Evolutionary conservation across 2,888 invertebrate genomes (phyloP), one percentile per base, ranked within the genome.

Genomic region (Coleophora flavipennella): DNA sequence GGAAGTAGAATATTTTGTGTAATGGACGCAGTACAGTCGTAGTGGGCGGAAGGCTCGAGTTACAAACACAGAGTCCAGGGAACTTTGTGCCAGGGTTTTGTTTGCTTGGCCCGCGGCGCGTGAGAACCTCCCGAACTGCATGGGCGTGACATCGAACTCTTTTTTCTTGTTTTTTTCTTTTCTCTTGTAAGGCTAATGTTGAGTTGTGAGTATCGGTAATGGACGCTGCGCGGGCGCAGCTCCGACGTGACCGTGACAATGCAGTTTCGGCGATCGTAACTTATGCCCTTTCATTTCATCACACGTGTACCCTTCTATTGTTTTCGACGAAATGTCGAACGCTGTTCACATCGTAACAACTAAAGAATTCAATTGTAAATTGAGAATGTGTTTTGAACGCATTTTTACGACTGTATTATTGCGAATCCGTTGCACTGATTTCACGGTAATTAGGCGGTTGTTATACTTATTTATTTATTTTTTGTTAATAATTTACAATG

Each of bases 51-150:
- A 51, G 62, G 62, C 55, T 72, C 65, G 60, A 54, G 60, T 73
- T 71, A 69, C 76, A 58, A 55, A 58, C 57, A 57, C 66, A 52
- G 47, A 51, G 72, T 72, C 67, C 57, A 20, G 20, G 20, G 20
- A 20, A 20, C 20, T 20, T 20, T 20, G 20, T 20, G 20, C 20
- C 20, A 20, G 61, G 59, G 66, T 59, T 66, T 58, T 80, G 72
- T 81, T 83, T 83, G 77, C 65, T 77, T 63, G 72, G 61, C 62
- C 59, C 58, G 48, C 53, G 59, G 59, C 68, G 71, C 83, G 83
- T 83, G 83, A 81, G 83, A 84, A 83, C 72, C 74, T 67, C 67
- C 59, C 58, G 72, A 69, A 74, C 73, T 76, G 79, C 80, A 80
- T 78, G 72, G 78, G 80, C 81, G 83, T 84, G 83, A 81, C 83